These are phyloP conservation scores for Aphelinus certus DNA, from an alignment of 1,140 invertebrate species.

Conservation along the genomic window DNA sequence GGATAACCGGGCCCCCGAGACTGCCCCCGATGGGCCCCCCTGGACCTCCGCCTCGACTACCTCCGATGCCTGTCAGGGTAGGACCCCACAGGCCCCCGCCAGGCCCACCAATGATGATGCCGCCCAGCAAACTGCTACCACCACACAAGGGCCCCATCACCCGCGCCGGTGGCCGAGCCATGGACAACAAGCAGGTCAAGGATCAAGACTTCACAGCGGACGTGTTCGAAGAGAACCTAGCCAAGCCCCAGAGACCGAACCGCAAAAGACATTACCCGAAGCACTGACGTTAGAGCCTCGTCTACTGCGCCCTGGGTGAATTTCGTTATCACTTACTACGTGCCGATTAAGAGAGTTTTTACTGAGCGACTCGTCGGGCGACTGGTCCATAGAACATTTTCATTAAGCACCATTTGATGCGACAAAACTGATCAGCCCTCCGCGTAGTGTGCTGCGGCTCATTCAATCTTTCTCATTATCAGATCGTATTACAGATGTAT, in stretches of 20 bases:
- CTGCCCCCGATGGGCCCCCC: constrained; percentile 38
- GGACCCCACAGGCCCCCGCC: constrained; percentile 42
- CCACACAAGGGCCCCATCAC: background rate
- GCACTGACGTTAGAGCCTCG: constrained; percentile 21
- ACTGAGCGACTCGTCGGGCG: background rate
- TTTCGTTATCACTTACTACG: constrained; percentile 18
- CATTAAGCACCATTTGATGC: background rate
- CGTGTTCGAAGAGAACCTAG: constrained; percentile 56
- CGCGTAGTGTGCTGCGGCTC: background rate
- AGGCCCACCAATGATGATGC: constrained; percentile 39
- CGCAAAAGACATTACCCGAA: constrained; percentile 7
- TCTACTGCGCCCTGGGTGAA: constrained; percentile 1
- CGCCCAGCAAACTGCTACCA: constrained; percentile 21
- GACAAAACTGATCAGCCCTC: constrained; percentile 13
- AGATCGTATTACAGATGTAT: constrained; percentile 1
- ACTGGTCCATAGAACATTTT: background rate
- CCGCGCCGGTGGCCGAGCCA: background rate
- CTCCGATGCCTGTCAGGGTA: constrained; percentile 34
- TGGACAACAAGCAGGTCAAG: constrained; percentile 26
- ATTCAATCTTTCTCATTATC: background rate
- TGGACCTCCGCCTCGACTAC: constrained; percentile 45
- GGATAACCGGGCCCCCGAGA: constrained; percentile 26
- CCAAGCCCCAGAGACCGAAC: background rate
- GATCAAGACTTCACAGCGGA: constrained; percentile 57
- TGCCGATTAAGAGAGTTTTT: constrained; percentile 17